A percentile compares a stretch with the other conserved stretches of the same genome.
Evolutionary conservation across 1,140 invertebrate species (phyloP).

Genomic region (Leptoteleia sp.): DNA sequence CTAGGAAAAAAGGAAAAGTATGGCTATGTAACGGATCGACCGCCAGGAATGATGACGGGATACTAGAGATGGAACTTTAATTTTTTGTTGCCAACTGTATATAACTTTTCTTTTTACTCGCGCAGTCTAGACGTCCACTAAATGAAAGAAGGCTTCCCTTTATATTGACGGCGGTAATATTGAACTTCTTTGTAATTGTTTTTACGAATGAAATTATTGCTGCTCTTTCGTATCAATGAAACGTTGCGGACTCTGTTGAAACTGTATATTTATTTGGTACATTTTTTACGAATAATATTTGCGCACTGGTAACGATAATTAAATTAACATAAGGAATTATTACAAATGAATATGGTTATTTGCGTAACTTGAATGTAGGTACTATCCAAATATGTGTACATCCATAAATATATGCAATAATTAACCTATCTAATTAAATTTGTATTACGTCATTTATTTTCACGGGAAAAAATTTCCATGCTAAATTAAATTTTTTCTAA

Average conservation of each 20-base stretch:
- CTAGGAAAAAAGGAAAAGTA: slow-evolving; percentile 37
- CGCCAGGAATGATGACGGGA: slow-evolving; percentile 50
- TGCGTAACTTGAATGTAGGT: too few relatives aligned
- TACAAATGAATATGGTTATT: too few relatives aligned
- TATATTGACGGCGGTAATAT: slow-evolving; percentile 45
- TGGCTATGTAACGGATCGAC: slow-evolving; percentile 50
- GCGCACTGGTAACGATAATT: background rate
- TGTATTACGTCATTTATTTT: too few relatives aligned
- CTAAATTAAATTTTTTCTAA: too few relatives aligned
- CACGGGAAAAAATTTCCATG: too few relatives aligned
- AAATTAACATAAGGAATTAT: too few relatives aligned
- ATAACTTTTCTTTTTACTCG: slow-evolving; percentile 46
- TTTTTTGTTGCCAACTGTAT: slow-evolving; percentile 50
- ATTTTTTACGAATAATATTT: background rate
- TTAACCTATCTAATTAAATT: too few relatives aligned
- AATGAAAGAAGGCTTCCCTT: slow-evolving; percentile 58
- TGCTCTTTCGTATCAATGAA: slow-evolving; percentile 24
- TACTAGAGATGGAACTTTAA: slow-evolving; percentile 55
- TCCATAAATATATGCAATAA: too few relatives aligned
- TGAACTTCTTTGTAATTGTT: slow-evolving; percentile 47
- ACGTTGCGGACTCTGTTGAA: background rate
- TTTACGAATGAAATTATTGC: slow-evolving; percentile 32
- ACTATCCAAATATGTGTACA: too few relatives aligned
- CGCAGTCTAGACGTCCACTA: slow-evolving; percentile 44
- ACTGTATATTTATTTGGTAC: slow-evolving; percentile 14